These are phyloP conservation scores for Cosmia pyralina DNA, from an alignment of 2,888 invertebrate species.

Conservation along the genomic window DNA sequence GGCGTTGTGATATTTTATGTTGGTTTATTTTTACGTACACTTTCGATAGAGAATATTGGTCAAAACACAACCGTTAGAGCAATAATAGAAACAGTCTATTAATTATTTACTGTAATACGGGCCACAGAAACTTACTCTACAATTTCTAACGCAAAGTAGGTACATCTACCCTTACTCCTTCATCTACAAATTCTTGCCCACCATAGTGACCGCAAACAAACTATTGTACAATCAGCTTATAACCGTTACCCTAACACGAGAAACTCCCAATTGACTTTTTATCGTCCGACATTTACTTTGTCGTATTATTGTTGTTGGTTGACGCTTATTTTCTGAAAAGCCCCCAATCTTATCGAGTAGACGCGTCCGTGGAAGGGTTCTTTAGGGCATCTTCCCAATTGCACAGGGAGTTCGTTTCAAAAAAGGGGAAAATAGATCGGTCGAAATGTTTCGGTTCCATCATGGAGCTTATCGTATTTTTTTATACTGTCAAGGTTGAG, in stretches of 20 bases:
- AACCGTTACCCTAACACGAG: slow-evolving; percentile 49
- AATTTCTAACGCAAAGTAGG: not conserved
- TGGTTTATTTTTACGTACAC: not conserved
- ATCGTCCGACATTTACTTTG: slow-evolving; percentile 69
- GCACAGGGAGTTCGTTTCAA: slow-evolving; percentile 64
- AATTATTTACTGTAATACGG: not conserved
- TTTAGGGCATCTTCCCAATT: slow-evolving; percentile 69
- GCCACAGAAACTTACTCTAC: not conserved
- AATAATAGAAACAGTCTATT: not conserved
- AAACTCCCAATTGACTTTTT: slow-evolving; percentile 65
- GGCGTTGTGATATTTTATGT: slow-evolving; percentile 10
- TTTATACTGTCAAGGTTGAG: slow-evolving; percentile 39
- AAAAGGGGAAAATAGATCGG: slow-evolving; percentile 62
- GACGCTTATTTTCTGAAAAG: slow-evolving; percentile 70
- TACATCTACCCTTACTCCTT: not conserved
- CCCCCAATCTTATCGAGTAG: slow-evolving; percentile 71
- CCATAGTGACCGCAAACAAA: slow-evolving; percentile 52
- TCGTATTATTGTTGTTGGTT: slow-evolving; percentile 73
- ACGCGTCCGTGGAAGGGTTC: slow-evolving; percentile 69
- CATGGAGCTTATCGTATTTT: slow-evolving; percentile 38
- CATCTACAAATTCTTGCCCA: slow-evolving; percentile 16
- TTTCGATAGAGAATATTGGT: not conserved
- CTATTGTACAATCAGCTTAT: slow-evolving; percentile 49
- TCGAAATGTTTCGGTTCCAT: slow-evolving; percentile 50
- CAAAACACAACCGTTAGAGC: not conserved